Conservation (phyloP, 1,140 invertebrate species). For the Cataglyphis hispanica region DNA sequence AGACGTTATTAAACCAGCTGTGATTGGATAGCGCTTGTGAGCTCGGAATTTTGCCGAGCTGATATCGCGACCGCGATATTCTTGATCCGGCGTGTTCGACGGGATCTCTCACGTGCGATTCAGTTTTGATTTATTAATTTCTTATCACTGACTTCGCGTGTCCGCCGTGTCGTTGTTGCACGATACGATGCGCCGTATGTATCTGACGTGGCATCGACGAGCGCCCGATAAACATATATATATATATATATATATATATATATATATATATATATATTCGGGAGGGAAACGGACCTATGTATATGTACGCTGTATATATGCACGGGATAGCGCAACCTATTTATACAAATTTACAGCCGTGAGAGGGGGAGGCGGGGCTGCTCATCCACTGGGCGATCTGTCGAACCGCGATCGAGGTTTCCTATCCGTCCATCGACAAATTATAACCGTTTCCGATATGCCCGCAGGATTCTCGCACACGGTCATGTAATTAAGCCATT, state of each 20-base stretch:
- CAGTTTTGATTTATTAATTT: constrained; percentile 56
- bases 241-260: too few relatives aligned
- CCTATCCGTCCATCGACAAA: constrained; percentile 68
- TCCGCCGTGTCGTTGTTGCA: background rate
- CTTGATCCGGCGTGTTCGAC: background rate
- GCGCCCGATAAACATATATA: constrained; percentile 12
- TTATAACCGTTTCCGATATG: constrained; percentile 76
- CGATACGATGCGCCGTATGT: background rate
- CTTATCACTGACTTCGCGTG: constrained; percentile 42
- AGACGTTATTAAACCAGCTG: constrained; percentile 15
- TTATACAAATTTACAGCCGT: constrained; percentile 54
- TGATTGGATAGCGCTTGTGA: constrained; percentile 50
- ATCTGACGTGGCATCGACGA: background rate
- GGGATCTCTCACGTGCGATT: background rate
- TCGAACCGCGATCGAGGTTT: constrained; percentile 56
- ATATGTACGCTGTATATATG: background rate
- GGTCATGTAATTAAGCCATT: constrained; percentile 84
- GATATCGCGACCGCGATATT: background rate
- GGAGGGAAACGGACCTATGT: too few relatives aligned
- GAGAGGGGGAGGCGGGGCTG: background rate
- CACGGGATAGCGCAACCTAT: constrained; percentile 27
- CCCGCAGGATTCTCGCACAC: constrained; percentile 68
- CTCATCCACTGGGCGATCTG: constrained; percentile 13
- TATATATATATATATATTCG: too few relatives aligned
- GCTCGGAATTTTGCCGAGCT: constrained; percentile 22